Evolutionary conservation across 2,888 invertebrate genomes (phyloP).

Genomic region (Amphipoea oculea): DNA sequence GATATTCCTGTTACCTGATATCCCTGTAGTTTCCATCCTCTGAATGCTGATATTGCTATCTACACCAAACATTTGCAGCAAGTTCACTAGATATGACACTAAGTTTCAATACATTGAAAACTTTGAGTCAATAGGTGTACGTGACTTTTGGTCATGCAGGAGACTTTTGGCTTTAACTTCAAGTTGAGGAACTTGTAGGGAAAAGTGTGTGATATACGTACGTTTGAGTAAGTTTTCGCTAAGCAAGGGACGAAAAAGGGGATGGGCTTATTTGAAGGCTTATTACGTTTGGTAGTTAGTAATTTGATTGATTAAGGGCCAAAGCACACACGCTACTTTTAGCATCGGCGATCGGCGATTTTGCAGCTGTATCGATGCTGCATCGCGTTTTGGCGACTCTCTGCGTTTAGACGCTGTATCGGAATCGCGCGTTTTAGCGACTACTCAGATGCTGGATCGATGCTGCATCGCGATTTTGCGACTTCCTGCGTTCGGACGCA

Average conservation of each 20-base stretch:
- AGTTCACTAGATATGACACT: conserved; percentile 35
- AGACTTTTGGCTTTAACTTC: conserved; percentile 48
- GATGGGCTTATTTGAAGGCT: conserved; percentile 1
- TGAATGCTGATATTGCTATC: background rate
- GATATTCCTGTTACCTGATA: background rate
- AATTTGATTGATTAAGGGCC: background rate
- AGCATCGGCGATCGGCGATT: too few relatives aligned
- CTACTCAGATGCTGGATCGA: too few relatives aligned
- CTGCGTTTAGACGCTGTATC: too few relatives aligned
- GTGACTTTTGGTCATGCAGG: conserved; percentile 38
- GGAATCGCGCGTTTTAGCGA: too few relatives aligned
- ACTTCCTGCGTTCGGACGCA: too few relatives aligned
- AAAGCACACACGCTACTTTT: too few relatives aligned
- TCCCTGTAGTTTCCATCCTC: background rate
- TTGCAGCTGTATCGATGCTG: too few relatives aligned
- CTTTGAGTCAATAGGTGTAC: conserved; percentile 55
- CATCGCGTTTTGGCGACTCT: too few relatives aligned
- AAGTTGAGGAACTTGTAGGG: conserved; percentile 25
- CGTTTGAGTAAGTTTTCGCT: conserved; percentile 15
- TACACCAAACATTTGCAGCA: conserved; percentile 8
- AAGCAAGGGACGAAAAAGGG: background rate
- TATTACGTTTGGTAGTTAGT: background rate
- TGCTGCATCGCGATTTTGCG: too few relatives aligned
- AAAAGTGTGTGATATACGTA: conserved; percentile 28
- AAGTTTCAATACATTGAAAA: conserved; percentile 51